Conservation (phyloP, 2,113 vertebrate genomes). For the Gobiocypris rarus region DNA sequence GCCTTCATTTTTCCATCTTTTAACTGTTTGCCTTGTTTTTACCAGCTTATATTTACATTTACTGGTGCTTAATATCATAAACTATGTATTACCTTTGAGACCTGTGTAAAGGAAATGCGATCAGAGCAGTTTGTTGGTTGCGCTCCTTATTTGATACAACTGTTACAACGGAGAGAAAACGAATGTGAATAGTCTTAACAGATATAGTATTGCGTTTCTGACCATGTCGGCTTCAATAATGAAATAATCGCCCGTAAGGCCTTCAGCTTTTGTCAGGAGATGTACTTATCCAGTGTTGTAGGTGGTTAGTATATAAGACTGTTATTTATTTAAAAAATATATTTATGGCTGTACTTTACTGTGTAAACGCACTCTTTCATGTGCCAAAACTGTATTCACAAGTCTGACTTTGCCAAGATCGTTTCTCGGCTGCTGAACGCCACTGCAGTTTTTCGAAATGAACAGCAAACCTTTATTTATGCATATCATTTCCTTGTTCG, state of each 20-base stretch:
- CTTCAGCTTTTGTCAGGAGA: not conserved
- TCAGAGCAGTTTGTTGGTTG: not conserved
- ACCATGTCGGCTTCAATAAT: not conserved
- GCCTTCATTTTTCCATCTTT: conserved; percentile 7
- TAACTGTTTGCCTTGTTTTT: conserved; percentile 15
- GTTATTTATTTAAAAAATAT: conserved; percentile 37
- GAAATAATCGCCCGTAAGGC: not conserved
- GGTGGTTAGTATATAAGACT: conserved; percentile 34
- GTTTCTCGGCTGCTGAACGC: not conserved
- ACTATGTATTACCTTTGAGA: not conserved
- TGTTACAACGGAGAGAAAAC: conserved; percentile 43
- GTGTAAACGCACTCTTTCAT: conserved; percentile 12
- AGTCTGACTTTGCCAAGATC: conserved; percentile 26
- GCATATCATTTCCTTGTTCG: not conserved
- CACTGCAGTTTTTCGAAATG: not conserved
- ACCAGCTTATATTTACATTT: conserved; percentile 20
- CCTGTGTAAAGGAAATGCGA: not conserved
- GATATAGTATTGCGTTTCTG: not conserved
- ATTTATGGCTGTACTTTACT: conserved; percentile 31
- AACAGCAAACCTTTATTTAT: conserved; percentile 8
- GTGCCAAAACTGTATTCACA: conserved; percentile 44
- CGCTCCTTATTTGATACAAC: conserved; percentile 40
- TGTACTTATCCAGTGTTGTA: conserved; percentile 29
- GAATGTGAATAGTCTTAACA: conserved; percentile 13
- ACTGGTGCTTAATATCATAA: conserved; percentile 30